A percentile compares a stretch with the other conserved stretches of the same genome.
phyloP scores from a whole-genome alignment of 2,797 vertebrate genomes.

The Smutsia temminckii region DNA sequence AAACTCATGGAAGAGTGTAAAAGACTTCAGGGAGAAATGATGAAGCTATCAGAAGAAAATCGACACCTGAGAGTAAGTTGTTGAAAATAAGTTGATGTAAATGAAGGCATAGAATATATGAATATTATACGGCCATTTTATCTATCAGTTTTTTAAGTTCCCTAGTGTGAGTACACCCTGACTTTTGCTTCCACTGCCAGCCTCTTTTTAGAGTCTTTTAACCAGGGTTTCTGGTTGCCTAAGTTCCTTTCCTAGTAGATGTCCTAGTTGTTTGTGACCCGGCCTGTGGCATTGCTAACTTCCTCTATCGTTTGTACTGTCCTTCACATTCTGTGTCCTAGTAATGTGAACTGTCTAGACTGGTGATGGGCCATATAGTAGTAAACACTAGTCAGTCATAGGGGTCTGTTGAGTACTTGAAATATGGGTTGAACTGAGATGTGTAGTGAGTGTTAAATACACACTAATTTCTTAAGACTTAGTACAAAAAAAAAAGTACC shows the following conservation, averaged over 20 bases:
- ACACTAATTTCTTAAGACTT: not conserved
- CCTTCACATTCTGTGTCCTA: not conserved
- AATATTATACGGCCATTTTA: not conserved
- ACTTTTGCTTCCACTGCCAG: not conserved
- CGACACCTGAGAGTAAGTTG: conserved; percentile 93
- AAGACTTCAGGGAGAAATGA: conserved; percentile 93
- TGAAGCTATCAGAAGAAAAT: conserved; percentile 95
- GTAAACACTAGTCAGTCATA: not conserved
- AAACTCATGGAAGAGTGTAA: conserved; percentile 96
- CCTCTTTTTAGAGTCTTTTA: not conserved
- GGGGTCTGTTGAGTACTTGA: not conserved
- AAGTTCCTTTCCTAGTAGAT: not conserved
- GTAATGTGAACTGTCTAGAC: not conserved
- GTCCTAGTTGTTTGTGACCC: not conserved
- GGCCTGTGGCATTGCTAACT: not conserved
- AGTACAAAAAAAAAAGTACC: not conserved
- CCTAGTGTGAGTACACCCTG: not conserved
- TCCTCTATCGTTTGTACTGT: not conserved
- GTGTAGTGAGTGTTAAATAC: not conserved
- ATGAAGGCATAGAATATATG: not conserved
- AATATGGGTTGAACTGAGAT: not conserved
- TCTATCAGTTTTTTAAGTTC: not conserved
- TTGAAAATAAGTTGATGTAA: not conserved
- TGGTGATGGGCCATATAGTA: not conserved
- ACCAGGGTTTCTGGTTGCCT: not conserved